Base-by-base conservation (phyloP, 2,888 invertebrate genomes). In the Caenorhabditis auriculariae region DNA sequence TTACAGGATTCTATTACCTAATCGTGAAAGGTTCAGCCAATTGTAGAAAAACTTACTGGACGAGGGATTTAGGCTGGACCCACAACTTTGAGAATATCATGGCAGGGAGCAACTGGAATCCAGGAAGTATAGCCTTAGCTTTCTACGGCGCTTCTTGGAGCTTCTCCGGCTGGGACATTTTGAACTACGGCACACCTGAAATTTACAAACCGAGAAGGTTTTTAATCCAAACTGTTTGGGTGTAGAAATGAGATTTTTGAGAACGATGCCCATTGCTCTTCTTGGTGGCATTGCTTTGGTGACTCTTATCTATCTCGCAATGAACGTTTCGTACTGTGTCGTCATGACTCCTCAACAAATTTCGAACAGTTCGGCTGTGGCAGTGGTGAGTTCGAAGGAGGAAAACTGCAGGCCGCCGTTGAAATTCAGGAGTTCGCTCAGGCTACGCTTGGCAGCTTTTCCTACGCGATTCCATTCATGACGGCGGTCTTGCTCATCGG, bases 111-210 rank as follows among this genome's bases (percentile, higher is more conserved):
- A 58, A 60, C 27, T 69, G 59, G 43, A 38, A 51, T 29, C 50
- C 68, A 7, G 71, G 71, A 7, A 46, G 41, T 12, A 57, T 74
- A 5, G 60, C 62, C 0, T 39, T 74, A 24, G 74, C 69, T 0
- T 66, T 71, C 27, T 70, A 73, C 41, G 69, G 66, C 49, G 73
- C 70, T 23, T 37, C 68, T 4, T 70, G 70, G 70, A 63, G 63
- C 42, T 70, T 67, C 48, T 65, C 70, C 24, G 70, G 70, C 35
- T 77, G 77, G 77, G 77, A 77, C 46, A 66, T 77, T 50, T 57
- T 77, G 38, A 77, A 76, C 49, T 77, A 71, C 48, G 76, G 76
- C 47, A 69, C 76, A 24, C 76, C 77, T 15, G 77, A 77, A 46
- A 69, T 77, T 43, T 19, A 60, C 19, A 61, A 63, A 44, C 72